These are phyloP conservation scores for Neolamprologus longior DNA, from an alignment of 2,113 vertebrate genomes.

Conservation along the genomic window DNA sequence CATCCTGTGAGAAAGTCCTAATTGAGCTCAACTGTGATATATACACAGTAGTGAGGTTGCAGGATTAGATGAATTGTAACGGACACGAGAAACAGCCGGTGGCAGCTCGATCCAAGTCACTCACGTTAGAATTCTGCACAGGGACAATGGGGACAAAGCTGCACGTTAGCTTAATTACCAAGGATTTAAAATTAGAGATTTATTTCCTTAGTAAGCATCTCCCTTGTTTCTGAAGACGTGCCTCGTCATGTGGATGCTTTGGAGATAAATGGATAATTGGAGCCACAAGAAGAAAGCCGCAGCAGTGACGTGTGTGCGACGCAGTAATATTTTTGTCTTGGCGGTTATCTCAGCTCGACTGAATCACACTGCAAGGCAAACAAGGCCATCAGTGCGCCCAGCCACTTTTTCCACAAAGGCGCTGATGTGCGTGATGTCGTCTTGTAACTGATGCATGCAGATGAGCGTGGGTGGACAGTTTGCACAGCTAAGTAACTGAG, in stretches of 20 bases:
- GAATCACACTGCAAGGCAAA: slow-evolving; percentile 5
- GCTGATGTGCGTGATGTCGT: background rate
- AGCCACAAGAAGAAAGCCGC: background rate
- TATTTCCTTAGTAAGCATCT: background rate
- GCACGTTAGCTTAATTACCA: background rate
- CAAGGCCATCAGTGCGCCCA: background rate
- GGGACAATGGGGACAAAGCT: background rate
- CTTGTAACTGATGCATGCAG: background rate
- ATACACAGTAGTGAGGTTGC: background rate
- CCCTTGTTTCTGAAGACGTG: background rate
- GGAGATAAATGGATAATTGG: background rate
- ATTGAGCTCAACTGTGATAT: background rate
- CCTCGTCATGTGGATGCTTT: background rate
- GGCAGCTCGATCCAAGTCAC: background rate
- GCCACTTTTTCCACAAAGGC: background rate
- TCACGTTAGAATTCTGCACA: background rate
- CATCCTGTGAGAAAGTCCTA: background rate
- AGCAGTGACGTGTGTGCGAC: background rate
- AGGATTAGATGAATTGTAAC: background rate
- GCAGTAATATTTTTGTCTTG: background rate
- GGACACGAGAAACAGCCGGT: background rate
- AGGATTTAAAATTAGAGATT: background rate
- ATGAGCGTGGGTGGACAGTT: slow-evolving; percentile 9
- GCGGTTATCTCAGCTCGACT: background rate
- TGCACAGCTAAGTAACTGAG: slow-evolving; percentile 5